Base-by-base conservation (phyloP, 2,113 vertebrate species). In the Elanoides forficatus region DNA sequence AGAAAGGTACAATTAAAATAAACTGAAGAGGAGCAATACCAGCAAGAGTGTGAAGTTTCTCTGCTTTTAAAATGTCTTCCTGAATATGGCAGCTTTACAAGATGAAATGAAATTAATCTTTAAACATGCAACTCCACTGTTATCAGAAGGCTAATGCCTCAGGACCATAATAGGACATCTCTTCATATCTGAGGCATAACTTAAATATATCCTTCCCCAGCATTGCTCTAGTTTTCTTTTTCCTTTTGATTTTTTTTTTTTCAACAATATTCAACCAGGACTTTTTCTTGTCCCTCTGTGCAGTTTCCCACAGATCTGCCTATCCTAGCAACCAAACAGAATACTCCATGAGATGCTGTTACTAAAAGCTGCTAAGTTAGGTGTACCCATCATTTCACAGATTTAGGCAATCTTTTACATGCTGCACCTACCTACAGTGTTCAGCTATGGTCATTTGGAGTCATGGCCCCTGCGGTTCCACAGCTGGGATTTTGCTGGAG, bases 31-130 rank as follows among this genome's bases (percentile, higher is more conserved):
- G 17, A 78, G 38, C 15, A 90, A 22, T 23, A 18, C 25, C 65
- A 72, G 14, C 19, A 58, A 42, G 48, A 71, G 10, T 53, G 13
- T 59, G 42, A 72, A 63, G 15, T 81, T 76, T 80, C 36, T 76
- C 15, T 86, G 50, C 59, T 92, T 80, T 86, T 90, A 85, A 82
- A 94, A 78, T 83, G 5, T 66, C 15, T 66, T 88, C 29, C 13
- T 2, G 3, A 86, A 63, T 40, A 14, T 81, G 63, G 32, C 45
- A 90, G 47, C 32, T 78, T 88, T 88, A 76, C 25, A 85, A 78
- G 29, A 45, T 67, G 47, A 62, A 88, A 29, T 66, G 32, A 92
- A 92, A 92, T 88, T 86, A 88, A 86, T 83, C 63, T 96, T 96
- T 70, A 53, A 95, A 86, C 42, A 21, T 15, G 26, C 50, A 92